A percentile compares a stretch with the other conserved stretches of the same genome.
These are phyloP conservation scores for Parthenolecanium corni DNA, from an alignment of 2,888 invertebrate species.

Conservation along the genomic window DNA sequence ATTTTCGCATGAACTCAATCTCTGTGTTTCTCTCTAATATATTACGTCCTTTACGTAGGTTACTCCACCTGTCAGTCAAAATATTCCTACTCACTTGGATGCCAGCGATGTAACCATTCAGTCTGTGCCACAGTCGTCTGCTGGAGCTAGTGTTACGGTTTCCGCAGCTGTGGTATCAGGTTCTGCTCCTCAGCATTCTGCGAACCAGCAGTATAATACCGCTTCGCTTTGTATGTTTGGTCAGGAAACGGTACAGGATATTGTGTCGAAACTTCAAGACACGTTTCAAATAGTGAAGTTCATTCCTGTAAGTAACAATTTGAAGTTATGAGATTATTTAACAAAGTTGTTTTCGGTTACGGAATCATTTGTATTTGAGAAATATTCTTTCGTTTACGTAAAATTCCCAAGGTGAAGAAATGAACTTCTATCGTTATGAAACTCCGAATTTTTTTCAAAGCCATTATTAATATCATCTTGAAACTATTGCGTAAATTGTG, in stretches of 20 bases:
- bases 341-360: too few species aligned
- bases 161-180: neutral
- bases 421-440: too few species aligned
- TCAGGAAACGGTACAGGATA: conserved; percentile 90
- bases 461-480: too few species aligned
- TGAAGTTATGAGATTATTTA: too few species aligned
- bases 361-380: too few species aligned
- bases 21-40: too few species aligned
- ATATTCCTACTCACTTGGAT: neutral
- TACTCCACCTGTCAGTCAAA: neutral
- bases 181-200: conserved; percentile 19
- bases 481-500: too few species aligned
- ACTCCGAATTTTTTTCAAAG: too few species aligned
- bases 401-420: too few species aligned
- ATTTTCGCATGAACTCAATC: too few species aligned
- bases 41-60: neutral
- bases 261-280: conserved; percentile 79
- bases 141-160: neutral
- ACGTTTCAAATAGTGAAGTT: conserved; percentile 76
- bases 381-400: too few species aligned
- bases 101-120: conserved; percentile 6
- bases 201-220: conserved; percentile 68
- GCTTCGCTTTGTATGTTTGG: conserved; percentile 81
- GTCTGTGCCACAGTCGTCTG: conserved; percentile 6
- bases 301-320: conserved; percentile 50